phyloP scores from a whole-genome alignment of 2,888 invertebrate species.

The Acronicta aceris region DNA sequence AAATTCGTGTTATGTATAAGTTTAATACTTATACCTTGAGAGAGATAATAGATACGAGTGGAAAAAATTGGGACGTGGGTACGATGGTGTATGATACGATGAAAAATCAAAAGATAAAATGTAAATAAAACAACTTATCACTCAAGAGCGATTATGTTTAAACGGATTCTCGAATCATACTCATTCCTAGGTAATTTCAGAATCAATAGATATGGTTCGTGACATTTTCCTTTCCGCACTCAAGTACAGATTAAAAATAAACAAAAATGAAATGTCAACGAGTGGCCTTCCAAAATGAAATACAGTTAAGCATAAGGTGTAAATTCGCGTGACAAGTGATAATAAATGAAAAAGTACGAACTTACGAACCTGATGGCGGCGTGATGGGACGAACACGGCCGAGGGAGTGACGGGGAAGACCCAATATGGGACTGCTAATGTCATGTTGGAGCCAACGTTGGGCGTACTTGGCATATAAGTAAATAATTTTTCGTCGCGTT shows the following conservation, averaged over 20 bases:
- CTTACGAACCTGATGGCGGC: conserved; percentile 75
- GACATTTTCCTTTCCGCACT: conserved; percentile 38
- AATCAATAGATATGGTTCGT: conserved; percentile 17
- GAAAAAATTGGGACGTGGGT: too few species aligned
- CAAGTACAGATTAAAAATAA: conserved; percentile 23
- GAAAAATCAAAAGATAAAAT: too few species aligned
- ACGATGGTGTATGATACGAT: neutral
- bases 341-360: conserved; percentile 62
- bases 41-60: too few species aligned
- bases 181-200: neutral
- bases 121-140: too few species aligned
- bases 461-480: conserved; percentile 31
- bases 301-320: conserved; percentile 54
- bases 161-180: neutral
- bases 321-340: conserved; percentile 59
- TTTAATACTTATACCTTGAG: too few species aligned
- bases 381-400: conserved; percentile 75
- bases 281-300: conserved; percentile 19
- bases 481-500: conserved; percentile 13
- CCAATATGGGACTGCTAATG: conserved; percentile 59
- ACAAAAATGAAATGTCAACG: conserved; percentile 33
- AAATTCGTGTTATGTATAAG: too few species aligned
- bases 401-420: conserved; percentile 75
- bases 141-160: too few species aligned
- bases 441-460: conserved; percentile 60